Percentiles rank a stretch among this genome's conserved stretches.
phyloP scores from a whole-genome alignment of 1,140 invertebrate species.

The Telenomus remus region DNA sequence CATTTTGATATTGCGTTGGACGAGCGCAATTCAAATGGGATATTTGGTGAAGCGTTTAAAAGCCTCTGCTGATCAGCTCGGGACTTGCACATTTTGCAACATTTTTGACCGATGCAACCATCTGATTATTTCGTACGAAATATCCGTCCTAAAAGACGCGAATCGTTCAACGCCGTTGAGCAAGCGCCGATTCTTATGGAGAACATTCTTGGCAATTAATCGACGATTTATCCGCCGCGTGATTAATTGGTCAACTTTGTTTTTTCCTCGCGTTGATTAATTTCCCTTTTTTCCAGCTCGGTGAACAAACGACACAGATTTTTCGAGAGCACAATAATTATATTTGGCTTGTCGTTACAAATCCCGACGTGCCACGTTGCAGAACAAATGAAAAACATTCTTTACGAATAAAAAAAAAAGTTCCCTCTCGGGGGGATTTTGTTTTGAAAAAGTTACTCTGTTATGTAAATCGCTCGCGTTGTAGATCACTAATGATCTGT shows the following conservation, averaged over 20 bases:
- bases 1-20: constrained; percentile 34
- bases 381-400: background rate
- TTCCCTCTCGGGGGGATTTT: background rate
- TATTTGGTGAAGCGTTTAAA: constrained; percentile 56
- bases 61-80: constrained; percentile 44
- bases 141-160: constrained; percentile 43
- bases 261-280: background rate
- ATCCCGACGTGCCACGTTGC: too few species aligned
- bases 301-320: background rate
- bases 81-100: constrained; percentile 50
- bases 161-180: constrained; percentile 15
- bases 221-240: too few species aligned
- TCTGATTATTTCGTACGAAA: constrained; percentile 52
- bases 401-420: constrained; percentile 3
- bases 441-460: constrained; percentile 6
- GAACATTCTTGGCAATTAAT: constrained; percentile 14
- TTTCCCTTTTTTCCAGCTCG: too few species aligned
- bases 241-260: background rate
- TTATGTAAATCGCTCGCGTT: constrained; percentile 25
- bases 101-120: constrained; percentile 52
- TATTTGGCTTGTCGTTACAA: too few species aligned
- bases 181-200: constrained; percentile 5
- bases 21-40: constrained; percentile 56
- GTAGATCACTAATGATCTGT: constrained; percentile 18
- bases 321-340: background rate